Evolutionary conservation across 2,113 vertebrate genomes (phyloP), one percentile per base, ranked within the genome.

Genomic region (Stegostoma tigrinum): DNA sequence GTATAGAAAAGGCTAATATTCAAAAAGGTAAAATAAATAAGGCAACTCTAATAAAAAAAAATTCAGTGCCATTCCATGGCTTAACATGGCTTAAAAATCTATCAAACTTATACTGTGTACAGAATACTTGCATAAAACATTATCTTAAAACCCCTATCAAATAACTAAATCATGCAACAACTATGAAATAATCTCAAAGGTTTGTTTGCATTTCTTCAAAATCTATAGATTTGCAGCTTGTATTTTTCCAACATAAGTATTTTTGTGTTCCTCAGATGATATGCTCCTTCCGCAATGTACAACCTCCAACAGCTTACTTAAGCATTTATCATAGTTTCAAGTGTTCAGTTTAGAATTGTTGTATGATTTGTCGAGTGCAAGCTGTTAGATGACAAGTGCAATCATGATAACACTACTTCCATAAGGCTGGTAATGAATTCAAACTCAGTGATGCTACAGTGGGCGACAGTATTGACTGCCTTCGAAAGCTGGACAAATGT

Each of bases 271-370:
- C 61, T 67, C 21, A 55, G 90, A 17, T 17, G 67, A 67, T 30
- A 66, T 93, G 21, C 45, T n/a, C 2, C 15, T 38, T 45, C 14
- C 21, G 19, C 19, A 94, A 42, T n/a, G 30, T 38, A 67, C 67
- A 67, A 94, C n/a, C 38, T 68, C n/a, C 21, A 68, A 42, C 64
- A 23, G 19, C n/a, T 68, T 68, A 23, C 67, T 67, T 68, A 42
- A 68, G 21, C 64, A 94, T 67, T 94, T 68, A 94, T 94, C 38
- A 45, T 94, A 64, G 61, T 94, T 94, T 61, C 67, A 94, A 94
- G 68, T 66, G 64, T 94, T 38, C 66, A 67, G 38, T 42, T 19
- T 68, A 38, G 66, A 42, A 68, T 68, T 24, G 66, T 68, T 94
- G 21, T n/a, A 45, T 94, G 64, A 94, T 94, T 68, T 93, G 90